Evolutionary conservation across 1,140 invertebrate species (phyloP), one percentile per base, ranked within the genome.

Genomic region (Macrobrachium nipponense): DNA sequence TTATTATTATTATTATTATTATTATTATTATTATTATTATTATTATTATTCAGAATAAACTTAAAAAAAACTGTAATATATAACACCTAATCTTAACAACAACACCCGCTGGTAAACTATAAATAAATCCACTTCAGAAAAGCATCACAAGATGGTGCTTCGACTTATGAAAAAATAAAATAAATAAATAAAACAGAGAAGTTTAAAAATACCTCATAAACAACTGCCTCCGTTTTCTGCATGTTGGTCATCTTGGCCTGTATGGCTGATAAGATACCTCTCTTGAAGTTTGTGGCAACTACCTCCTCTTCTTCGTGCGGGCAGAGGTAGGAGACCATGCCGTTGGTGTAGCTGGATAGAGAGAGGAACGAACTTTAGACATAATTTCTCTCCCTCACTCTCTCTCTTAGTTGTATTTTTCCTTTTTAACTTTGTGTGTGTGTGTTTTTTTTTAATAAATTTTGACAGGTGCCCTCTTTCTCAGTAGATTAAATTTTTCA

Each of bases 171-270:
- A 36, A n/a, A n/a, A n/a, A n/a, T n/a, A n/a, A n/a, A n/a, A n/a
- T n/a, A n/a, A n/a, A 36, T 36, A 4, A 36, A 36, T 2, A 36
- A 36, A 36, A 36, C 27, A 36, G 4, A 4, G 27, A 4, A 36
- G 4, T 4, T 36, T 1, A 36, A 36, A 36, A 36, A 36, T 27
- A 70, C 68, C 23, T 70, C 68, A 4, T 70, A 27, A 43, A 70
- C 68, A 23, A 70, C n/a, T 7, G 36, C 68, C 20, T 70, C 68
- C 12, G 68, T 23, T 43, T 70, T 23, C 23, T 70, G 23, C 20
- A 70, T 43, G 23, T 70, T 70, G n/a, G 68, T 70, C 68, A 70
- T 43, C 12, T 23, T 70, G 68, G 68, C 36, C 68, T 70, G 68
- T 11, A 70, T 23, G 36, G 68, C 68, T 15, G 68, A 70, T 20